These are phyloP conservation scores for Tragulus kanchil DNA, from an alignment of 2,113 vertebrate genomes.

Conservation along the genomic window DNA sequence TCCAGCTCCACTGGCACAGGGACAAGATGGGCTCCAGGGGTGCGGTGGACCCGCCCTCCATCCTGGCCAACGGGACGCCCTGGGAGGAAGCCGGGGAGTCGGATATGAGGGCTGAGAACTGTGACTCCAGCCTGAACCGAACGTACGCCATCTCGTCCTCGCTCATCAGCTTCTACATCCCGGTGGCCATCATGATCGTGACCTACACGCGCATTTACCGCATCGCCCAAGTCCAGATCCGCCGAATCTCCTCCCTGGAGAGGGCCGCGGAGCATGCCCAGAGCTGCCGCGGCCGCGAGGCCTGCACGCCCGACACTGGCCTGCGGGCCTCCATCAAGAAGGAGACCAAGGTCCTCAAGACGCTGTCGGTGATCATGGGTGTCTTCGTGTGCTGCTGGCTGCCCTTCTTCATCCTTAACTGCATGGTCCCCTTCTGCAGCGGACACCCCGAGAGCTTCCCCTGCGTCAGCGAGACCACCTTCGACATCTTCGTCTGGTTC, in stretches of 20 bases:
- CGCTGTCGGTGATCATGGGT: slow-evolving; percentile 96
- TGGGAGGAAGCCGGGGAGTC: slow-evolving; percentile 53
- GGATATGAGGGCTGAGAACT: slow-evolving; percentile 83
- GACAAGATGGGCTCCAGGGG: slow-evolving; percentile 69
- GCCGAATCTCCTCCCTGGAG: slow-evolving; percentile 94
- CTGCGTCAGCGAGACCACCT: slow-evolving; percentile 97
- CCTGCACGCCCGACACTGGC: slow-evolving; percentile 90
- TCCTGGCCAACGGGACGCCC: slow-evolving; percentile 59
- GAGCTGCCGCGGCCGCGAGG: slow-evolving; percentile 89
- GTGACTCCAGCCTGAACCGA: slow-evolving; percentile 96
- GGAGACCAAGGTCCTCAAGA: slow-evolving; percentile 97
- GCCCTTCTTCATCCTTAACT: slow-evolving; percentile 97
- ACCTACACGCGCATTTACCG: slow-evolving; percentile 97
- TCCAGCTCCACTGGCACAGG: slow-evolving; percentile 97
- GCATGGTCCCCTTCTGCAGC: slow-evolving; percentile 95
- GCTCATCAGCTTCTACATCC: slow-evolving; percentile 97
- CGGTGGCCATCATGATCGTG: slow-evolving; percentile 96
- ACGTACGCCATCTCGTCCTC: slow-evolving; percentile 97
- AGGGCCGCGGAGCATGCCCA: slow-evolving; percentile 94
- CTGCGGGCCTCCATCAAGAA: slow-evolving; percentile 93
- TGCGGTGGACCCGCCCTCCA: background rate
- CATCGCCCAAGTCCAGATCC: slow-evolving; percentile 95
- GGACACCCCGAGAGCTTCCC: slow-evolving; percentile 88
- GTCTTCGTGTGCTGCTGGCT: slow-evolving; percentile 98
- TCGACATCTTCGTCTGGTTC: slow-evolving; percentile 98